Percentiles rank a stretch among this genome's conserved stretches.
phyloP scores from a whole-genome alignment of 2,888 invertebrate genomes.

The Orthonevra nobilis region DNA sequence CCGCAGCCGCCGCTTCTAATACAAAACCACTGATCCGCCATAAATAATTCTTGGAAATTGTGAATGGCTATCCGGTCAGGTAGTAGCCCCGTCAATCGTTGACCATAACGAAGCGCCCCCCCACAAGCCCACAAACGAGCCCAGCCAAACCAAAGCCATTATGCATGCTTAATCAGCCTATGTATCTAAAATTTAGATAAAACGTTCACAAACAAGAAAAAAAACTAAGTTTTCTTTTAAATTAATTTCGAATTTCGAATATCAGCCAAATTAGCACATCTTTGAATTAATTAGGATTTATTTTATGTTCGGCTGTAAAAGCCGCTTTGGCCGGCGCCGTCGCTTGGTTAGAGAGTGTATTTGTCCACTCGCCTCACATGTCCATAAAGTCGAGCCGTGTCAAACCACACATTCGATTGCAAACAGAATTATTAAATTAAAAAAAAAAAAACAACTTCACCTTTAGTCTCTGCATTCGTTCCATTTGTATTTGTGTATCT shows the following conservation, averaged over 20 bases:
- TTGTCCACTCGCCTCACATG: neutral
- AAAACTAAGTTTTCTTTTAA: conserved; percentile 5
- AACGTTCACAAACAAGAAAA: conserved; percentile 17
- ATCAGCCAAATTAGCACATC: conserved; percentile 65
- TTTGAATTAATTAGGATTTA: conserved; percentile 68
- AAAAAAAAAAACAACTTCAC: conserved; percentile 52
- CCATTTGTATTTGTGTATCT: neutral
- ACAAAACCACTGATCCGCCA: conserved; percentile 9
- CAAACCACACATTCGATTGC: conserved; percentile 54
- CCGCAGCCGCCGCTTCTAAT: neutral
- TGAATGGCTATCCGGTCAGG: conserved; percentile 35
- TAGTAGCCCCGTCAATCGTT: conserved; percentile 17
- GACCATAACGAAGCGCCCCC: conserved; percentile 49
- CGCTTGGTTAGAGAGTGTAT: neutral
- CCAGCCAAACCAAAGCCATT: neutral
- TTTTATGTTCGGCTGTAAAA: conserved; percentile 56
- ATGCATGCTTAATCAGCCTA: conserved; percentile 29
- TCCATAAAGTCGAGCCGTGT: conserved; percentile 49
- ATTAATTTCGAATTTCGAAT: conserved; percentile 35
- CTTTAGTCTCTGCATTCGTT: neutral
- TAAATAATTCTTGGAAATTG: conserved; percentile 53
- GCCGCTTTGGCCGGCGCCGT: neutral
- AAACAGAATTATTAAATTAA: too few relatives aligned
- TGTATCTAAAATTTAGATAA: conserved; percentile 3
- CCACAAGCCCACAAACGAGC: conserved; percentile 5